Percentiles rank a stretch among this genome's conserved stretches.
phyloP scores from a whole-genome alignment of 2,888 invertebrate genomes.

The Amiota minor region DNA sequence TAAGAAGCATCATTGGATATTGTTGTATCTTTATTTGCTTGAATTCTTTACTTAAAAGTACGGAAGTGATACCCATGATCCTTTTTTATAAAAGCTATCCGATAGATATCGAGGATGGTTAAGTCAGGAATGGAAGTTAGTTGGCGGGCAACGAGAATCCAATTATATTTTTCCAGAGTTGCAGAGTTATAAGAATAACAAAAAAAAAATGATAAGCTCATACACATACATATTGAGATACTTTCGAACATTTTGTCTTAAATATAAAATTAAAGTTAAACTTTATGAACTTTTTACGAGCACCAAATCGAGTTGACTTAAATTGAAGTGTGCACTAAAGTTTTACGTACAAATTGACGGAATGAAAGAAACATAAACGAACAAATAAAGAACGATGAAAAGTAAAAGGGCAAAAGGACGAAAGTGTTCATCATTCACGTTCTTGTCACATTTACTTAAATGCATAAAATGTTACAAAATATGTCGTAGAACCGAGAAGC shows the following conservation, averaged over 20 bases:
- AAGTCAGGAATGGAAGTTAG: neutral
- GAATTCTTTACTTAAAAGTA: no score
- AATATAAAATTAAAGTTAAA: slow-evolving; percentile 28
- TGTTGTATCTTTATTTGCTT: no score
- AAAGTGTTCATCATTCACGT: slow-evolving; percentile 3
- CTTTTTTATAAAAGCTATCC: no score
- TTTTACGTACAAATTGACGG: slow-evolving; percentile 10
- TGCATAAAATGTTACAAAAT: slow-evolving; percentile 30
- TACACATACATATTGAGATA: neutral
- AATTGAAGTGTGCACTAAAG: slow-evolving; percentile 23
- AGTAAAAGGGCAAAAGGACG: neutral
- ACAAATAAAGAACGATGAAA: neutral
- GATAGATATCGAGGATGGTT: no score
- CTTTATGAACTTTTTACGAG: slow-evolving; percentile 32
- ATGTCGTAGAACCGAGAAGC: slow-evolving; percentile 13
- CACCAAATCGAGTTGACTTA: slow-evolving; percentile 26
- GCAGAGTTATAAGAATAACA: neutral
- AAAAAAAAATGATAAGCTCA: neutral
- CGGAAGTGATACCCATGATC: no score
- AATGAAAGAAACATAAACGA: neutral
- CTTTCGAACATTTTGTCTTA: neutral
- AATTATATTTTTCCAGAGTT: slow-evolving; percentile 4
- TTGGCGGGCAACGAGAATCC: neutral
- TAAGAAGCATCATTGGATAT: no score
- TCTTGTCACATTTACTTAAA: slow-evolving; percentile 30